Conservation (phyloP, 2,888 invertebrate species). For the Helicoverpa assulta region DNA sequence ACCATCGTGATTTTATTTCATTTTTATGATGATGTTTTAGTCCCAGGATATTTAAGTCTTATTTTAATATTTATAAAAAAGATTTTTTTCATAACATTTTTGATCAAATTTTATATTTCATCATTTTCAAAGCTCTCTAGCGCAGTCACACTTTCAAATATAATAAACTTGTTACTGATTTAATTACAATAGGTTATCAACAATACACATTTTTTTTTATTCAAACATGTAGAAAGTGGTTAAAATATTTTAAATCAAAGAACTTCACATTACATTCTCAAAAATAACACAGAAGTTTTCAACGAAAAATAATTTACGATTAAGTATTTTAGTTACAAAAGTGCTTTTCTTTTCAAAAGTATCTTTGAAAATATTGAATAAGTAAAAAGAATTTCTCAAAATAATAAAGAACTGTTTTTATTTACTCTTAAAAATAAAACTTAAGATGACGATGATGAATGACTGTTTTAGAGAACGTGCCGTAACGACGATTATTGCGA, state of each 20-base stretch:
- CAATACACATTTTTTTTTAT: constrained; percentile 3
- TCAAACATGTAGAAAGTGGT: constrained; percentile 15
- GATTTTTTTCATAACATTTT: constrained; percentile 18
- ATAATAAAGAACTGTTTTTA: constrained; percentile 53
- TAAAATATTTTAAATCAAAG: constrained; percentile 23
- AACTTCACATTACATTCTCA: constrained; percentile 15
- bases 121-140: constrained; percentile 30
- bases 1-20: constrained; percentile 59
- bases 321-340: constrained; percentile 42
- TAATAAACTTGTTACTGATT: constrained; percentile 13
- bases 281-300: constrained; percentile 18
- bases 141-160: constrained; percentile 27
- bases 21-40: constrained; percentile 40
- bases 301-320: constrained; percentile 30
- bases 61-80: constrained; percentile 38
- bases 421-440: constrained; percentile 62
- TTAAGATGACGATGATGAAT: constrained; percentile 36
- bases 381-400: constrained; percentile 60
- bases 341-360: background rate
- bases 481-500: constrained; percentile 8
- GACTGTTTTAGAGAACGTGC: constrained; percentile 26
- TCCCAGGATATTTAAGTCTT: constrained; percentile 36
- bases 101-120: constrained; percentile 22
- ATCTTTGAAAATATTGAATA: constrained; percentile 46
- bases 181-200: constrained; percentile 44